Evolutionary conservation across 2,888 invertebrate genomes (phyloP).

Genomic region (Oithona nana): DNA sequence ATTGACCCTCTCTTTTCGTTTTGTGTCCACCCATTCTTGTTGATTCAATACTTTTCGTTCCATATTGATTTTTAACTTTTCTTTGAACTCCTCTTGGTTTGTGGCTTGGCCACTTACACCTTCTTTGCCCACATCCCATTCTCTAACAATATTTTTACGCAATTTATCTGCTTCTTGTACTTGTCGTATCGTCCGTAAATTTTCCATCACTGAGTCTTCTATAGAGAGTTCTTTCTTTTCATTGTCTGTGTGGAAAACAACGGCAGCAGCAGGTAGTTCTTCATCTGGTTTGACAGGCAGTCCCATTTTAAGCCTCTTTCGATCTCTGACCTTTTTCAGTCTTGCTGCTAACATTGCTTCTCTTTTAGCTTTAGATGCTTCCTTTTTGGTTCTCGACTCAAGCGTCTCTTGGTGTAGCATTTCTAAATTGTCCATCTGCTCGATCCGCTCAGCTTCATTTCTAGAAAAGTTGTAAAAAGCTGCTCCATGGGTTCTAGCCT

Average conservation of each 20-base stretch:
- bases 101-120: not conserved
- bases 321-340: conserved; percentile 28
- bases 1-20: conserved; percentile 42
- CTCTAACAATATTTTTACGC: not conserved
- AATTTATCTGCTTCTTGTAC: conserved; percentile 1
- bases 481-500: conserved; percentile 78
- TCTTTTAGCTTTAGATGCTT: conserved; percentile 33
- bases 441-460: conserved; percentile 52
- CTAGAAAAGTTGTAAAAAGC: conserved; percentile 78
- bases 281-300: conserved; percentile 21
- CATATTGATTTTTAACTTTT: not conserved
- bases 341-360: conserved; percentile 24
- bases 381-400: conserved; percentile 34
- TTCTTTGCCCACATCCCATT: conserved; percentile 16
- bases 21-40: conserved; percentile 10
- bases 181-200: not conserved
- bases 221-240: not conserved
- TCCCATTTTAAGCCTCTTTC: conserved; percentile 24
- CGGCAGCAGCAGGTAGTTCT: not conserved
- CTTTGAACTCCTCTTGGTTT: not conserved
- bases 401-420: conserved; percentile 49
- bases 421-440: conserved; percentile 58
- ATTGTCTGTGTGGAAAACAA: not conserved
- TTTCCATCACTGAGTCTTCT: not conserved
- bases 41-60: conserved; percentile 10